Base-by-base conservation (phyloP, 1,140 invertebrate species). In the Sarcophaga bullata region DNA sequence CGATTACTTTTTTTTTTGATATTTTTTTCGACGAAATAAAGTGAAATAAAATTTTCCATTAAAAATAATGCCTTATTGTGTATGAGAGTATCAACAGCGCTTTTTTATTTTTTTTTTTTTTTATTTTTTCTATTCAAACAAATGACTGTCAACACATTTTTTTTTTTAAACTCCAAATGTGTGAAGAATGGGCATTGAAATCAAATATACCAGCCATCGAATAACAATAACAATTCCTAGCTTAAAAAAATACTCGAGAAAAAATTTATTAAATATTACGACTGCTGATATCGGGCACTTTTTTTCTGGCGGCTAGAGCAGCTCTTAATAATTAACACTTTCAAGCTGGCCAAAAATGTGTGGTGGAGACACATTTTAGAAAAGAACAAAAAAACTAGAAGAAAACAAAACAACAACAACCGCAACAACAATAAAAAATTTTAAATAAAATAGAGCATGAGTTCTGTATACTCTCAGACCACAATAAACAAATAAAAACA, bases 1-100 rank as follows among this genome's bases (percentile, higher is more conserved):
- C 25, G 25, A 37, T 37, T 37, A n/a, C n/a, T 68, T n/a, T 58
- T 68, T 68, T 68, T n/a, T 68, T 68, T 0, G 8, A 25, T 2
- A 1, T 13, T n/a, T n/a, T n/a, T n/a, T 52, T 52, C 50, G 9
- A 52, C 50, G 9, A 52, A n/a, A 52, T 52, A 52, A 52, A 52
- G 1, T 13, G 52, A 58, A 58, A 58, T 58, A 68, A 68, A 68
- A 68, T 68, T 68, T 68, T 68, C 62, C 62, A 68, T 68, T 68
- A 58, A 58, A 9, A 25, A 68, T 37, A 68, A 6, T 25, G 17
- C n/a, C 19, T 68, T 6, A 19, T 19, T 68, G n/a, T n/a, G 19
- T 68, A 25, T 10, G n/a, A 37, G 25, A 1, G 25, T 37, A 37
- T 37, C 25, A 37, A n/a, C 25, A 4, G 25, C 25, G n/a, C 1